Base-by-base conservation (phyloP, 2,113 vertebrate species). In the Orientallactaga bullata region DNA sequence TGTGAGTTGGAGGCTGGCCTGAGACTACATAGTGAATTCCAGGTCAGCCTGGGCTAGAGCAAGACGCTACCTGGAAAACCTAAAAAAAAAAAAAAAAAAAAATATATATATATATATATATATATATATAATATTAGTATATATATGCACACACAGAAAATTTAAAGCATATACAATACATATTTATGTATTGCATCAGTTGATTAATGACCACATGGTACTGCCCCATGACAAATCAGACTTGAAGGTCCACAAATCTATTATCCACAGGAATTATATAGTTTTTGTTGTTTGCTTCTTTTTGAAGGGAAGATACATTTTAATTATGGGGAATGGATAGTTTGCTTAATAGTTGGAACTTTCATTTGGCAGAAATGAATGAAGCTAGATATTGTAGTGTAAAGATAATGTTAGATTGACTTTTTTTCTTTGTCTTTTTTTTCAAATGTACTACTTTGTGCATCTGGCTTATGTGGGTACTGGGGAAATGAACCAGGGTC, bases 331-430 rank as follows among this genome's bases (percentile, higher is more conserved):
- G 9, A 79, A 85, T 71, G 51, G 37, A 58, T 74, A 20, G 11
- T 89, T 91, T 94, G 66, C n/a, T 32, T 65, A 91, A 71, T 32
- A 88, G 69, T 24, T 77, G 73, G n/a, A 82, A 91, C 60, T 69
- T 63, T 74, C 47, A 69, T 91, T 89, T 78, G 63, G 21, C 85
- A 94, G 77, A 94, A 95, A 63, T 47, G 42, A 47, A 87, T 21
- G 24, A 89, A 92, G n/a, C 60, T 92, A 84, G 78, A 35, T 79
- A 17, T 72, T 47, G 78, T 86, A 28, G 42, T 47, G 8, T 60
- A 85, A 86, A 26, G 68, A 32, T 47, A 47, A 35, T 77, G 76
- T 72, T 81, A 92, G 51, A 88, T 74, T 84, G 55, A 88, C 58
- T 79, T 47, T 47, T 47, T 47, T 47, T 47, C 42, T 47, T 47